Conservation (phyloP, 2,888 invertebrate species). For the Hanleya hanleyi region DNA sequence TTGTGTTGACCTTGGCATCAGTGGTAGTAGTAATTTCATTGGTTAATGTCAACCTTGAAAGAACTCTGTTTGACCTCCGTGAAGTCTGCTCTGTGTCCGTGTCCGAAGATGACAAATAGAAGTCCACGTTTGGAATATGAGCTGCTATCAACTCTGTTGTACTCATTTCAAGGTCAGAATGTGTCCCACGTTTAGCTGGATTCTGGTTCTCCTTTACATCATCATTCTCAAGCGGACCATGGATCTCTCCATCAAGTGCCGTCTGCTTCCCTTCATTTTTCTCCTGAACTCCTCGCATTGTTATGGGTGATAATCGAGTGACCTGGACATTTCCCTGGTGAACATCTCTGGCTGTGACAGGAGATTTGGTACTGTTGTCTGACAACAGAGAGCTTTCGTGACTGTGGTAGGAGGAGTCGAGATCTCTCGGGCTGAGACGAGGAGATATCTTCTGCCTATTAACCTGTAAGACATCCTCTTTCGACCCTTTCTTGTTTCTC, state of each 20-base stretch:
- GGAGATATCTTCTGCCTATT: too few species aligned
- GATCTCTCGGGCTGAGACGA: background rate
- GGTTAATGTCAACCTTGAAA: too few species aligned
- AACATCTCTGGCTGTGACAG: background rate
- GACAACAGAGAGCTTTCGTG: background rate
- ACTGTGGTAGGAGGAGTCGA: background rate
- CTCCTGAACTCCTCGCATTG: too few species aligned
- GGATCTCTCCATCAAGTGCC: too few species aligned
- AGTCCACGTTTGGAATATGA: background rate
- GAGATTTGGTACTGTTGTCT: background rate
- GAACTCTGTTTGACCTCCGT: too few species aligned
- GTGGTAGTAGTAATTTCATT: too few species aligned
- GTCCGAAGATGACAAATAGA: background rate
- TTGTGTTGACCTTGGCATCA: too few species aligned
- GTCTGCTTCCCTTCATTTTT: too few species aligned
- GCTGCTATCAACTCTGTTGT: background rate
- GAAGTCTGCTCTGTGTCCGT: background rate
- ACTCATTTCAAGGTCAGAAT: too few species aligned
- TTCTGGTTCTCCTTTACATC: too few species aligned
- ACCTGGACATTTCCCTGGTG: background rate
- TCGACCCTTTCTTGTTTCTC: background rate
- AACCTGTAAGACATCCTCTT: background rate
- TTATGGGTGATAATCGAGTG: background rate
- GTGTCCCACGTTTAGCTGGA: too few species aligned
- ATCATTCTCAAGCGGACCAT: too few species aligned